Evolutionary conservation across 2,888 invertebrate genomes (phyloP), one percentile per base, ranked within the genome.

Genomic region (Anthophora plumipes): DNA sequence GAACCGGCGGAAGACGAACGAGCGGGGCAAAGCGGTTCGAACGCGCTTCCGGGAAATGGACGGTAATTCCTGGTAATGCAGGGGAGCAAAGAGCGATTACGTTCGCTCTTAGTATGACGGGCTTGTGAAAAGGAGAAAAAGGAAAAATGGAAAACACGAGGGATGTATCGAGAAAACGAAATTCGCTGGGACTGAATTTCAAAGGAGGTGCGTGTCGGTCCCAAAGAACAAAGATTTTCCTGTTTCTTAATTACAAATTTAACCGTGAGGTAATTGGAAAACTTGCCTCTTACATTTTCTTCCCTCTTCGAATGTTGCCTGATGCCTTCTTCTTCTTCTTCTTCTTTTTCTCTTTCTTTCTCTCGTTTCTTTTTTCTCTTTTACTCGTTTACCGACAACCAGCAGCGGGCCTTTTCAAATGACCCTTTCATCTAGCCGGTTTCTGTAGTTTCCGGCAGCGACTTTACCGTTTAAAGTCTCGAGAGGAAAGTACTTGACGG

Each of bases 21-120:
- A 77, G 73, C 82, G 66, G 57, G 71, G 61, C n/a, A n/a, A n/a
- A n/a, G n/a, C 67, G 73, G 82, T 66, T 70, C 72, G 67, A 82
- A 66, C 73, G 63, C 54, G 77, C 61, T 73, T 43, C 66, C 43
- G 70, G 46, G 46, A 68, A 74, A 63, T 63, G 68, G 41, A 64
- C 57, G 71, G 74, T 74, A 79, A 82, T 83, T 74, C 83, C 46
- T 57, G 74, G 69, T 74, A 82, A 78, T 64, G 68, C 55, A 70
- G 50, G 55, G 37, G 41, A 50, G 50, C 60, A 50, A 72, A 46
- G 25, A 54, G 71, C 67, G 70, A 60, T 82, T 71, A 68, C 54
- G 73, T 39, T 37, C 59, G 37, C 39, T 52, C n/a, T 48, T 31
- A n/a, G n/a, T n/a, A n/a, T n/a, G n/a, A n/a, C n/a, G 41, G 39